Evolutionary conservation across 2,797 vertebrate species (phyloP).

Genomic region (Phrynocephalus forsythii): DNA sequence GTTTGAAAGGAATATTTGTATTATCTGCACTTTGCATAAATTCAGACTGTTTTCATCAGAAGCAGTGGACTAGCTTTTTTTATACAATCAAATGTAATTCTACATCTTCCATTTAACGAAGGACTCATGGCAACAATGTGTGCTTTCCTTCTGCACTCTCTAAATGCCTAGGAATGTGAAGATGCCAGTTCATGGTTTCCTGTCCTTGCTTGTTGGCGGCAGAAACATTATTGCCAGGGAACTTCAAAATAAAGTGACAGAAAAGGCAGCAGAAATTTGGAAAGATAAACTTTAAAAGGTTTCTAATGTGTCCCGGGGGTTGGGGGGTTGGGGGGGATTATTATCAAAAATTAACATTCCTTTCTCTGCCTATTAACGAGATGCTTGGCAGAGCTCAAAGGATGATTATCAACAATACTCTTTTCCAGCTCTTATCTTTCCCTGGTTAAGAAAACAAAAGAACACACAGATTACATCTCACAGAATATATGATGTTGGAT

Average conservation of each 20-base stretch:
- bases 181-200: slow-evolving; percentile 28
- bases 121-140: slow-evolving; percentile 9
- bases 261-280: slow-evolving; percentile 36
- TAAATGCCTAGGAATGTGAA: background rate
- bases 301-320: background rate
- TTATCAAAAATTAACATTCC: slow-evolving; percentile 32
- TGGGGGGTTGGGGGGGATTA: background rate
- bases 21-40: slow-evolving; percentile 56
- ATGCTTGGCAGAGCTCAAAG: slow-evolving; percentile 7
- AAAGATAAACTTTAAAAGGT: background rate
- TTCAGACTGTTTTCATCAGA: slow-evolving; percentile 44
- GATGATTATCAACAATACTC: slow-evolving; percentile 45
- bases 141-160: slow-evolving; percentile 34
- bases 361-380: slow-evolving; percentile 14
- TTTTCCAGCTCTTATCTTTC: slow-evolving; percentile 3
- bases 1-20: slow-evolving; percentile 54
- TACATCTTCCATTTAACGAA: background rate
- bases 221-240: accelerated
- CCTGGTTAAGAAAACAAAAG: slow-evolving; percentile 43
- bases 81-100: slow-evolving; percentile 7
- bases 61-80: slow-evolving; percentile 19
- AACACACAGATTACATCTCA: slow-evolving; percentile 52
- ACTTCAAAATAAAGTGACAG: slow-evolving; percentile 1
- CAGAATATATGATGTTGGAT: slow-evolving; percentile 40
- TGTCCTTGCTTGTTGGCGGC: slow-evolving; percentile 25